Conservation (phyloP, 2,113 vertebrate genomes). For the Nyctereutes procyonoides region DNA sequence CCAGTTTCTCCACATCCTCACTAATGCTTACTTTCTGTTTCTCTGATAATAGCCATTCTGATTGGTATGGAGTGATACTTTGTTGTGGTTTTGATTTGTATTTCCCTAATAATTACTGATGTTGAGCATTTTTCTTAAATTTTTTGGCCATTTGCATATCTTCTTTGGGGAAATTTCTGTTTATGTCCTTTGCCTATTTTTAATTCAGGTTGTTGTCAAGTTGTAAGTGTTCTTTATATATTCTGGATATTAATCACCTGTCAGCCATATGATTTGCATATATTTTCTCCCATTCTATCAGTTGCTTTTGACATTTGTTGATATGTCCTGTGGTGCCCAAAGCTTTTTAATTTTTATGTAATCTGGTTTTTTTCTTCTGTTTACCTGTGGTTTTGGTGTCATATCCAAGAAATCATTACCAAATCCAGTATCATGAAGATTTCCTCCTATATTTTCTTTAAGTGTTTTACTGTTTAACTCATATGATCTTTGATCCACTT, state of each 20-base stretch:
- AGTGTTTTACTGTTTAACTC: slow-evolving; percentile 1
- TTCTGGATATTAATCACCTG: not conserved
- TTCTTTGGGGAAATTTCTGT: not conserved
- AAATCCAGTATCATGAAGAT: not conserved
- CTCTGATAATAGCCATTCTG: not conserved
- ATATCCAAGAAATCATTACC: not conserved
- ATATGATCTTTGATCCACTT: not conserved
- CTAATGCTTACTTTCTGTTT: not conserved
- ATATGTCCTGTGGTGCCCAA: not conserved
- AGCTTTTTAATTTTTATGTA: not conserved
- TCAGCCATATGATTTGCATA: not conserved
- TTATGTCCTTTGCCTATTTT: not conserved
- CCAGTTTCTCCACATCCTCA: not conserved
- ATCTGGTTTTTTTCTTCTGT: not conserved
- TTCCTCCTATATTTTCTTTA: not conserved
- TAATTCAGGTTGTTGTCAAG: not conserved
- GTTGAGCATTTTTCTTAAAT: not conserved
- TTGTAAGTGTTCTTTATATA: not conserved
- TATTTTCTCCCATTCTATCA: not conserved
- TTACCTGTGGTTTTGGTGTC: not conserved
- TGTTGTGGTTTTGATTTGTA: not conserved
- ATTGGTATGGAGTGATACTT: not conserved
- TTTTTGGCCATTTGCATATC: not conserved
- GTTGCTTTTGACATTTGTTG: not conserved
- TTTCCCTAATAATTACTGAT: not conserved